Base-by-base conservation (phyloP, 2,113 vertebrate species). In the Chionis minor region DNA sequence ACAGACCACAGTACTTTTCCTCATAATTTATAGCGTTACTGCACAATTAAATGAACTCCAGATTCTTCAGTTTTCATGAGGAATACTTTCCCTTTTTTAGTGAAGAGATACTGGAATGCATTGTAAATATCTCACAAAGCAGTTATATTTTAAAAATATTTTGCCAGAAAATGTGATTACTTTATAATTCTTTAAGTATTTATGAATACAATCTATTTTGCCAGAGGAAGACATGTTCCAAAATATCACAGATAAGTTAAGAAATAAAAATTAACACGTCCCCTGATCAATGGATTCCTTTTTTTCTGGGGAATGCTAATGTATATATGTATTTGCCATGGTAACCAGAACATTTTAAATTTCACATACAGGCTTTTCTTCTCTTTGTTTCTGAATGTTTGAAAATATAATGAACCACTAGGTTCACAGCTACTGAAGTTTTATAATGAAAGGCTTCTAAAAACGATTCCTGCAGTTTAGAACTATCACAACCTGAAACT, bases 381-480 rank as follows among this genome's bases (percentile, higher is more conserved):
- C 35, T 35, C 45, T 92, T 92, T 86, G 13, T 97, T 88, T 96
- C 65, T 81, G 56, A 84, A 35, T 91, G 12, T 84, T 96, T 97
- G 52, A 95, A 98, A 98, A 96, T 89, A 77, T 55, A 95, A 81
- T 27, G 21, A 88, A 94, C 51, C 52, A 56, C 80, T 93, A 82
- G 44, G 40, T 33, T 93, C 69, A 79, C 27, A 88, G 61, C 91
- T 86, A 28, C 35, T 75, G 26, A 62, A n/a, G 24, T 93, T 93
- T 88, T 80, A 84, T 96, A 91, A 94, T 71, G 32, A 70, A 61
- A 33, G 13, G 22, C 67, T 83, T 94, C 83, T 88, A 74, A 93
- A 95, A 96, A 79, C 2, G 2, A 49, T 85, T 88, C 58, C 81
- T 87, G 51, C 24, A 49, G 40, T 85, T 97, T 90, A 91, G 30